A percentile compares a stretch with the other conserved stretches of the same genome.
These are phyloP conservation scores for Apeltes quadracus DNA, from an alignment of 2,113 vertebrate species.

Conservation along the genomic window DNA sequence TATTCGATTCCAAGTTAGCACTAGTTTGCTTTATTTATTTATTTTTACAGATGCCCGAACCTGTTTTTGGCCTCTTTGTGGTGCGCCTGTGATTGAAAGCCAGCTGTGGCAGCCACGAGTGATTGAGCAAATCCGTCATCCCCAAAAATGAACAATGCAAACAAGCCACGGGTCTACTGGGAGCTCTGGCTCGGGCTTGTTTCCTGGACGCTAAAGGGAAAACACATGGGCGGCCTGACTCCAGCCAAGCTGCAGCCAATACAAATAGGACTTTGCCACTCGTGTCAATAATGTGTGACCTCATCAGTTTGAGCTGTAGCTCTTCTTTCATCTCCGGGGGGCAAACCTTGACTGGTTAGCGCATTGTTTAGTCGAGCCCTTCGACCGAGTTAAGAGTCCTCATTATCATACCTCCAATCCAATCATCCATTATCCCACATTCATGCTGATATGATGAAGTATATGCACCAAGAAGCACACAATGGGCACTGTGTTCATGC, in stretches of 20 bases:
- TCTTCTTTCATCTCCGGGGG: slow-evolving; percentile 42
- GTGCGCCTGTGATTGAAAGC: slow-evolving; percentile 63
- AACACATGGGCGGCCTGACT: slow-evolving; percentile 67
- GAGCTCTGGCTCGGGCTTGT: slow-evolving; percentile 32
- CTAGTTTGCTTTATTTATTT: slow-evolving; percentile 41
- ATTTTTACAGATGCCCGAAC: slow-evolving; percentile 62
- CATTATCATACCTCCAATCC: not conserved
- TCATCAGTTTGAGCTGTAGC: slow-evolving; percentile 20
- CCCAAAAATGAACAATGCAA: slow-evolving; percentile 63
- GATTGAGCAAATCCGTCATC: slow-evolving; percentile 74
- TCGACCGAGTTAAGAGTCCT: not conserved
- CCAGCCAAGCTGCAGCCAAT: slow-evolving; percentile 51
- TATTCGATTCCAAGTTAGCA: slow-evolving; percentile 68
- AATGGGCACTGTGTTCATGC: slow-evolving; percentile 22
- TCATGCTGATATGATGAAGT: not conserved
- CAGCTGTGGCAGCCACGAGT: slow-evolving; percentile 72
- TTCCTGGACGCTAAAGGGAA: slow-evolving; percentile 70
- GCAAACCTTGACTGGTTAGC: slow-evolving; percentile 22
- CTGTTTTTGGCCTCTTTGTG: slow-evolving; percentile 33
- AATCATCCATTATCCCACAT: not conserved
- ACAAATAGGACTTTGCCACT: slow-evolving; percentile 59
- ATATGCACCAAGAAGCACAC: not conserved
- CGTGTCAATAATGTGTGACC: slow-evolving; percentile 66
- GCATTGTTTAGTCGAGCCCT: not conserved
- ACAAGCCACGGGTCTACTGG: slow-evolving; percentile 64